Percentiles rank a stretch among this genome's conserved stretches.
Evolutionary conservation across 2,888 invertebrate genomes (phyloP).

Genomic region (Drosophila histrio): DNA sequence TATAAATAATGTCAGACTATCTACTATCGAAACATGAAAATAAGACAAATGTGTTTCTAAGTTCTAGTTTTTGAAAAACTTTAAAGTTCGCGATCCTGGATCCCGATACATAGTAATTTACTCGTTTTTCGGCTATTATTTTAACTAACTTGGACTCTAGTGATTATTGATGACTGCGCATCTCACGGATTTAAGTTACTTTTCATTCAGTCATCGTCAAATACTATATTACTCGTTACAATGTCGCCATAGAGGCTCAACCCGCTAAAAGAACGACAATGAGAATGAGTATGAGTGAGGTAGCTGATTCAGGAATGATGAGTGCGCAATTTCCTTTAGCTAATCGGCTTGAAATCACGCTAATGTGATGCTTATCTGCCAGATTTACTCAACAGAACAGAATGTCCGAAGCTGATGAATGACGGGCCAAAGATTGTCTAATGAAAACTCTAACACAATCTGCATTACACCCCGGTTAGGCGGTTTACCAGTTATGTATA

Average conservation of each 20-base stretch:
- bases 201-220: slow-evolving; percentile 4
- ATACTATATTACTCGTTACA: slow-evolving; percentile 4
- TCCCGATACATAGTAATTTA: no score
- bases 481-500: slow-evolving; percentile 1
- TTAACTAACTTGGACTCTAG: neutral
- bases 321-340: slow-evolving; percentile 48
- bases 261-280: slow-evolving; percentile 1
- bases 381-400: slow-evolving; percentile 31
- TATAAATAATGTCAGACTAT: no score
- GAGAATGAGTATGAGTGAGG: slow-evolving; percentile 26
- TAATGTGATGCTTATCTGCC: slow-evolving; percentile 71
- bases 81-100: no score
- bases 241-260: neutral
- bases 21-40: no score
- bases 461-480: slow-evolving; percentile 37
- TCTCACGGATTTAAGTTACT: neutral
- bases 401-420: slow-evolving; percentile 19
- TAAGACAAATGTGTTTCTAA: no score
- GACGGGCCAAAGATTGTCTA: slow-evolving; percentile 39
- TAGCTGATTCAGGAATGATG: slow-evolving; percentile 44
- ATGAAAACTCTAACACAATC: slow-evolving; percentile 53
- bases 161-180: neutral
- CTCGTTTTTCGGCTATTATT: no score
- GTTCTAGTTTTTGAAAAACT: no score
- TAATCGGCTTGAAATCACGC: slow-evolving; percentile 71